These are phyloP conservation scores for Heliconius aoede DNA, from an alignment of 2,888 invertebrate genomes.

Conservation along the genomic window DNA sequence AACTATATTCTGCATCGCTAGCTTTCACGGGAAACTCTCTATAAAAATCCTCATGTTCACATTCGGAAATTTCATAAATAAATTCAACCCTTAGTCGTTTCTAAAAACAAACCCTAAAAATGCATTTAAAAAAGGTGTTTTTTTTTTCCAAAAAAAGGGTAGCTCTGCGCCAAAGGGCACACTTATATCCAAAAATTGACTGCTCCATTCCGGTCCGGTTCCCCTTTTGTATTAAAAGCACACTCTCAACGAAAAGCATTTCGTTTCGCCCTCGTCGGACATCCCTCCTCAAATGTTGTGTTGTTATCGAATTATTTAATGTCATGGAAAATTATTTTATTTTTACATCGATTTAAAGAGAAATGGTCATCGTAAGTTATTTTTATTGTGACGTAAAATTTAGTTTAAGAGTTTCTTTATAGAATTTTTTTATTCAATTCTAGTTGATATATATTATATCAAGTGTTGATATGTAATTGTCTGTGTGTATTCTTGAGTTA, in stretches of 20 bases:
- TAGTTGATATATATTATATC: too few species aligned
- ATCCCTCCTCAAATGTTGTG: conserved; percentile 40
- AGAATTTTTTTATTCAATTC: too few species aligned
- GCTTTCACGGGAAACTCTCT: neutral
- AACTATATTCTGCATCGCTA: neutral
- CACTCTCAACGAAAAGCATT: conserved; percentile 46
- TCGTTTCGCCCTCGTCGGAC: conserved; percentile 39
- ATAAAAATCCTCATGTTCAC: neutral
- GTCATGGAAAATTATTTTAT: conserved; percentile 28
- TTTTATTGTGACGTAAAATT: neutral
- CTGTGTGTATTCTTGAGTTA: too few species aligned
- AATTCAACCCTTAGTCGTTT: conserved; percentile 13
- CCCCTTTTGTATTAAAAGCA: conserved; percentile 50
- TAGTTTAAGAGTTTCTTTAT: too few species aligned
- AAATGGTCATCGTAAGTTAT: neutral
- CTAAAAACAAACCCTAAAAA: conserved; percentile 21
- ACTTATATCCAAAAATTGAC: conserved; percentile 45
- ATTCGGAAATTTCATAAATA: conserved; percentile 19
- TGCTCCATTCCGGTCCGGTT: conserved; percentile 47
- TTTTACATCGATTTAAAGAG: conserved; percentile 18
- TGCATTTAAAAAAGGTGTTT: conserved; percentile 34
- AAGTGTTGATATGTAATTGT: too few species aligned
- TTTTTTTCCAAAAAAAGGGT: conserved; percentile 25
- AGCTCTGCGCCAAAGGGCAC: conserved; percentile 39
- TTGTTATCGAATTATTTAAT: conserved; percentile 35